These are phyloP conservation scores for Apostichopus japonicus DNA, from an alignment of 35 echinoderm and acorn worm species.

Conservation along the genomic window DNA sequence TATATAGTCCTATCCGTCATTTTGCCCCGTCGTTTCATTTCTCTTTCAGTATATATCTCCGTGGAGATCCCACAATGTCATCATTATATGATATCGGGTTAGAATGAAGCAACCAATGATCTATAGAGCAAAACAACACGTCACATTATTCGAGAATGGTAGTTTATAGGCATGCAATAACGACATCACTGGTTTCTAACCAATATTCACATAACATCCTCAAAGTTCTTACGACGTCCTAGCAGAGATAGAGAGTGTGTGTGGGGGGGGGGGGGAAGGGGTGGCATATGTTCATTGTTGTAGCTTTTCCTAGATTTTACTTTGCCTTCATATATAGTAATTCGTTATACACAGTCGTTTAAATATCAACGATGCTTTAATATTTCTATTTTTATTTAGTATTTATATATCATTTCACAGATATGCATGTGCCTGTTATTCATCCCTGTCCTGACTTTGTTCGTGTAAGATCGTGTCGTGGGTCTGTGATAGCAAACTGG, in stretches of 20 bases:
- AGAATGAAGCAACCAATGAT: no score
- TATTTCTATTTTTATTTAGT: background rate
- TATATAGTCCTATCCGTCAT: background rate
- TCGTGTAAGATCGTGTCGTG: background rate
- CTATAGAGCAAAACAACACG: no score
- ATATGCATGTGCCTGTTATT: background rate
- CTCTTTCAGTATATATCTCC: no score
- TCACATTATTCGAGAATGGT: no score
- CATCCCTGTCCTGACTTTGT: background rate
- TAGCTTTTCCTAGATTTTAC: no score
- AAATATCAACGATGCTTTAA: background rate
- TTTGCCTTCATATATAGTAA: background rate
- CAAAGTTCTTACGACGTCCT: background rate
- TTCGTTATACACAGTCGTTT: background rate
- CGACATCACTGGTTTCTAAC: no score
- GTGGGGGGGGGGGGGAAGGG: background rate
- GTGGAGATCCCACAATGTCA: no score
- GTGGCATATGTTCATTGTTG: no score
- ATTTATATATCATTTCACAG: background rate
- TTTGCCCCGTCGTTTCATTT: background rate
- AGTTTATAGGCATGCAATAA: no score
- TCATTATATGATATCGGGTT: no score
- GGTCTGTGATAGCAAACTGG: background rate
- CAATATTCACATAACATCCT: no score
- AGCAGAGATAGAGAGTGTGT: background rate